These are phyloP conservation scores for Elephas maximus DNA, from an alignment of 2,113 vertebrate species.

Conservation along the genomic window DNA sequence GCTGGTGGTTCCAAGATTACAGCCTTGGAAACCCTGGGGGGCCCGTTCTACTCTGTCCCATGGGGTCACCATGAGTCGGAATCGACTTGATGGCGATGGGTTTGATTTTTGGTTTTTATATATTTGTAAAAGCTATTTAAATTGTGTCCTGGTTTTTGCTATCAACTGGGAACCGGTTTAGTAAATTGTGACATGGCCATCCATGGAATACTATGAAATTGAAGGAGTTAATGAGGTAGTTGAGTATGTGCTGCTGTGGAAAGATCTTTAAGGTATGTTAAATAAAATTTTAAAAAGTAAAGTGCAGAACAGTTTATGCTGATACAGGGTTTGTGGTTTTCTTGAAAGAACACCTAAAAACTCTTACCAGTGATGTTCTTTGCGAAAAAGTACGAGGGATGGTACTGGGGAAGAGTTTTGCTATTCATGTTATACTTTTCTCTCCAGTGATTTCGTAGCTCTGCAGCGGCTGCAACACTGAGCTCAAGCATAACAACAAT, in stretches of 20 bases:
- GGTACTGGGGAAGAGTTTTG: not conserved
- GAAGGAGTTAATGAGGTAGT: not conserved
- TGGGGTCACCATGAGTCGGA: not conserved
- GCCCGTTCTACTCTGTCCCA: not conserved
- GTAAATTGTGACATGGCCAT: not conserved
- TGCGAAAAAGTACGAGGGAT: not conserved
- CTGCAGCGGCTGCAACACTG: not conserved
- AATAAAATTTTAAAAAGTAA: not conserved
- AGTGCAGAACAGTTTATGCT: not conserved
- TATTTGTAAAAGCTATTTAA: not conserved
- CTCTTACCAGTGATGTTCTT: not conserved
- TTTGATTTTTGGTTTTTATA: not conserved
- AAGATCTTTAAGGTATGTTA: slow-evolving; percentile 48
- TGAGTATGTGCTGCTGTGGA: not conserved
- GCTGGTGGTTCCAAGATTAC: not conserved
- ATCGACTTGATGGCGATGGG: not conserved
- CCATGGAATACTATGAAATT: not conserved
- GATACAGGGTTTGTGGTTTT: not conserved
- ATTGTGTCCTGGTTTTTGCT: not conserved
- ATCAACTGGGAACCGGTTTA: not conserved
- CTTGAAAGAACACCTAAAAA: not conserved
- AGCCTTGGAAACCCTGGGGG: not conserved
- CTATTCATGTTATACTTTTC: not conserved
- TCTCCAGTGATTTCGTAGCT: not conserved
- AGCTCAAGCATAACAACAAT: too few species aligned